Conservation (phyloP, 2,797 vertebrate species). For the Amphiprion clarkii region DNA sequence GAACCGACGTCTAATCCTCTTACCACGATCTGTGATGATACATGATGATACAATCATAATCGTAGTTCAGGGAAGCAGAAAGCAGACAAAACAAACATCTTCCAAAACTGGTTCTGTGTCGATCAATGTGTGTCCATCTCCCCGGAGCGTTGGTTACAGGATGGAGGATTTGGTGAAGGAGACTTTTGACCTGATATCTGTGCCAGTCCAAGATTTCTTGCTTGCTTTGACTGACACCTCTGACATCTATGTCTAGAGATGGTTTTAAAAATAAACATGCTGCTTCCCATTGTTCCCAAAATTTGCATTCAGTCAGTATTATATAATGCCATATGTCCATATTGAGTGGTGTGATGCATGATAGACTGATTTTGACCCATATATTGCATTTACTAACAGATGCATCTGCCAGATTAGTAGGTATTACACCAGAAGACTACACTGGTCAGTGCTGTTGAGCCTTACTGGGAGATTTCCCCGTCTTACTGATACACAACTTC, state of each 20-base stretch:
- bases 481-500: constrained; percentile 17
- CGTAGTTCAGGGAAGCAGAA: constrained; percentile 57
- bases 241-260: constrained; percentile 1
- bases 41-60: constrained; percentile 73
- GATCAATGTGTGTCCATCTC: constrained; percentile 19
- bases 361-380: constrained; percentile 44
- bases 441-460: constrained; percentile 32
- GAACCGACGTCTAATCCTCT: constrained; percentile 74
- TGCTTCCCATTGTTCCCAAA: neutral
- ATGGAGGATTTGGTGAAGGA: constrained; percentile 23
- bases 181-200: constrained; percentile 19
- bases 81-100: constrained; percentile 63
- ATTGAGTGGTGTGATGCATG: constrained; percentile 19
- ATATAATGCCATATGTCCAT: constrained; percentile 24
- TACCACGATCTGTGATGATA: constrained; percentile 72
- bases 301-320: constrained; percentile 4
- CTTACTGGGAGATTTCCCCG: constrained; percentile 16
- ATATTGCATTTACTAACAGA: constrained; percentile 58
- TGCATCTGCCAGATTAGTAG: constrained; percentile 65
- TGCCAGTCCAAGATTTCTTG: constrained; percentile 46
- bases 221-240: constrained; percentile 30
- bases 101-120: constrained; percentile 41
- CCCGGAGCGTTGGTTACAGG: constrained; percentile 34
- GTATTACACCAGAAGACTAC: constrained; percentile 28
- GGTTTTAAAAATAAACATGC: neutral